These are phyloP conservation scores for Bombus picipes DNA, from an alignment of 1,140 invertebrate species.

Conservation along the genomic window DNA sequence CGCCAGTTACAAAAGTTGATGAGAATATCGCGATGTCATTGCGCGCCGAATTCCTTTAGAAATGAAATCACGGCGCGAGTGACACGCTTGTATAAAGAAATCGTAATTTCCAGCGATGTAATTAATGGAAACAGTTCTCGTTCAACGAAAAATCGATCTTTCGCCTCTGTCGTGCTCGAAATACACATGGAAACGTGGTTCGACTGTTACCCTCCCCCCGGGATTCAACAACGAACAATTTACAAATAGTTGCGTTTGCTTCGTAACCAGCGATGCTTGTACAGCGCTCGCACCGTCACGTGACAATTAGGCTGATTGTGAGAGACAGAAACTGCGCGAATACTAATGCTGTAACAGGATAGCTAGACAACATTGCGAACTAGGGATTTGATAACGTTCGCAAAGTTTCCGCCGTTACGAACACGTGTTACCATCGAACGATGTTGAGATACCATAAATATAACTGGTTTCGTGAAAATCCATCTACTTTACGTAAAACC, in stretches of 20 bases:
- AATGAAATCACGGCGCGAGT: not conserved
- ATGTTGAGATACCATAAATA: not conserved
- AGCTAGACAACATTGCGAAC: not conserved
- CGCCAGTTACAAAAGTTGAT: not conserved
- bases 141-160: not conserved
- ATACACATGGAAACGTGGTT: not conserved
- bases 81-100: not conserved
- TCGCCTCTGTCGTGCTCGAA: not conserved
- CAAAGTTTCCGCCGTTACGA: slow-evolving; percentile 9
- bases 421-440: slow-evolving; percentile 4
- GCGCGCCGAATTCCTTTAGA: slow-evolving; percentile 1
- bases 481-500: not conserved
- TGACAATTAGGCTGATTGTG: slow-evolving; percentile 68
- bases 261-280: not conserved
- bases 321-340: slow-evolving; percentile 50
- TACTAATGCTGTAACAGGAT: slow-evolving; percentile 62
- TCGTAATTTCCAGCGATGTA: not conserved
- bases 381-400: not conserved
- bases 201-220: not conserved
- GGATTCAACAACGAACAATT: slow-evolving; percentile 54
- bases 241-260: slow-evolving; percentile 57
- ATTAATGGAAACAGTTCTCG: not conserved
- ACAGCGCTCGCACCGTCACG: slow-evolving; percentile 15
- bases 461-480: not conserved
- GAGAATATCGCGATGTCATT: not conserved